Conservation (phyloP, 2,113 vertebrate species). For the Brienomyrus longianalis region DNA sequence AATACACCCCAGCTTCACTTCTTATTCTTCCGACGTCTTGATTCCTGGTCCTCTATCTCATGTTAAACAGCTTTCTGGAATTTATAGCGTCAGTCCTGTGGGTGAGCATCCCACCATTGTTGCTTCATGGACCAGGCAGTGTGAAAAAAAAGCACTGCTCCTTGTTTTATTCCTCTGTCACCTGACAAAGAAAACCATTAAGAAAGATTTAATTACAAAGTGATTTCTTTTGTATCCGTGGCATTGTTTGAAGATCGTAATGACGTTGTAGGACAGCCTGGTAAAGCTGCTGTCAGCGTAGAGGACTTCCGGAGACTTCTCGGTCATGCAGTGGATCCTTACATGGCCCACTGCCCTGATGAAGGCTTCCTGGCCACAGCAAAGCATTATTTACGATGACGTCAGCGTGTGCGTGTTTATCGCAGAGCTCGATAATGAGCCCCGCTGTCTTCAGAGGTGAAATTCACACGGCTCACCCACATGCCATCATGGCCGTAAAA, state of each 20-base stretch:
- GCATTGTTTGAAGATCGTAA: neutral
- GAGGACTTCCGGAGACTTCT: neutral
- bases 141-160: neutral
- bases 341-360: constrained; percentile 51
- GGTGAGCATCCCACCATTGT: neutral
- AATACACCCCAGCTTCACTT: neutral
- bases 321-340: neutral
- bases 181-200: neutral
- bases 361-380: constrained; percentile 56
- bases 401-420: constrained; percentile 70
- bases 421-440: constrained; percentile 69
- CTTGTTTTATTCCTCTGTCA: neutral
- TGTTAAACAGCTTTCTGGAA: neutral
- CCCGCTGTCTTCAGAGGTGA: constrained; percentile 74
- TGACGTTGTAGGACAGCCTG: neutral
- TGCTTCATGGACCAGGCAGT: neutral
- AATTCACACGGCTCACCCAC: constrained; percentile 59
- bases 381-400: constrained; percentile 74
- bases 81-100: neutral
- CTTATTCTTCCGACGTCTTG: neutral
- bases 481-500: constrained; percentile 54
- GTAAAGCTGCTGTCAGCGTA: neutral
- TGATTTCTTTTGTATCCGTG: neutral
- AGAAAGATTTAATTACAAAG: neutral
- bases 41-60: neutral